Percentiles rank a stretch among this genome's conserved stretches.
Evolutionary conservation across 2,797 vertebrate species (phyloP).

Genomic region (Malacoctenus gilli): DNA sequence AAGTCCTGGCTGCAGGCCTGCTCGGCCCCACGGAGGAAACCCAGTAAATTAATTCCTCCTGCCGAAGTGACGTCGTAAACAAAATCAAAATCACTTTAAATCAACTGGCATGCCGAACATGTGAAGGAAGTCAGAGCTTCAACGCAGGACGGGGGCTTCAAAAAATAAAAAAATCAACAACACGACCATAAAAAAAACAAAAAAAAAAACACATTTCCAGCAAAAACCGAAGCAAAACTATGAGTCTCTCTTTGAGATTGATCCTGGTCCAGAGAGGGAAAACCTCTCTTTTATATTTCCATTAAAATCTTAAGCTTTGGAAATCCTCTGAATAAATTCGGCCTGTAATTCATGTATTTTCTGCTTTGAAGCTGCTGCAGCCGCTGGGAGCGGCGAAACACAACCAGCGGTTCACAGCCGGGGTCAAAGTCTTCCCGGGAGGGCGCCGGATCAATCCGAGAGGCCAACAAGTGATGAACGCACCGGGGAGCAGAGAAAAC

Average conservation of each 20-base stretch:
- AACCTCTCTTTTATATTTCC: conserved; percentile 19
- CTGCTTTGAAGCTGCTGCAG: no score
- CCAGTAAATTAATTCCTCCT: conserved; percentile 61
- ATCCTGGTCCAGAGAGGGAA: no score
- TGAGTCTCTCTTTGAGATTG: no score
- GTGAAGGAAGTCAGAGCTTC: conserved; percentile 35
- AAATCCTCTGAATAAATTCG: no score
- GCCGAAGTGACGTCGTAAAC: conserved; percentile 66
- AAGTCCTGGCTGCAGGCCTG: conserved; percentile 62
- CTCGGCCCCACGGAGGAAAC: conserved; percentile 57
- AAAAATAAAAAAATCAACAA: no score
- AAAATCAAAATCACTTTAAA: conserved; percentile 55
- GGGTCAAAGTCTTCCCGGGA: not conserved
- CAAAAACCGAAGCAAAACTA: no score
- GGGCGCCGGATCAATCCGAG: not conserved
- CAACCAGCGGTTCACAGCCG: conserved; percentile 25
- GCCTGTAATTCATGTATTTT: no score
- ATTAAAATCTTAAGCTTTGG: conserved; percentile 12
- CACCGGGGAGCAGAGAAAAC: not conserved
- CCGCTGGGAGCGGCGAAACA: no score
- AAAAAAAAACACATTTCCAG: no score
- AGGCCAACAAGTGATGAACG: conserved; percentile 11
- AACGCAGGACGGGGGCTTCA: not conserved
- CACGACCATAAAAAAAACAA: no score
- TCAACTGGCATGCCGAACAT: conserved; percentile 42